phyloP scores from a whole-genome alignment of 2,888 invertebrate species.

The Ischnus inquisitorius region DNA sequence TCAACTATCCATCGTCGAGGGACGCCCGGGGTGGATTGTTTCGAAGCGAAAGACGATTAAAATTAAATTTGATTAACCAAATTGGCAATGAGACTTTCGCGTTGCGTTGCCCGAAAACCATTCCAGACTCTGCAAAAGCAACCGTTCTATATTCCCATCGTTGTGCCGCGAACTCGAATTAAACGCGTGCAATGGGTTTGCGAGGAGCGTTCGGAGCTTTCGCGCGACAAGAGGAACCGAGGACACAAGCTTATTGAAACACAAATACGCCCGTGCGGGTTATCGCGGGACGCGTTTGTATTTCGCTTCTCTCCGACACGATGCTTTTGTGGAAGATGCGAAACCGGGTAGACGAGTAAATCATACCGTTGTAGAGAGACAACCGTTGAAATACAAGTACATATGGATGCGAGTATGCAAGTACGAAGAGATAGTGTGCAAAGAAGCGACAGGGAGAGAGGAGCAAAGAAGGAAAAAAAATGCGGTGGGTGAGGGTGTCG shows the following conservation, averaged over 20 bases:
- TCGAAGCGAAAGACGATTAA: not conserved
- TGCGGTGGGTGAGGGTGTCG: conserved; percentile 55
- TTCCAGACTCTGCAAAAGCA: not conserved
- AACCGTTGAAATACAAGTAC: not conserved
- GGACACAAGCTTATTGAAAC: not conserved
- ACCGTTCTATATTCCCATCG: not conserved
- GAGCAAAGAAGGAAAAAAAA: conserved; percentile 55
- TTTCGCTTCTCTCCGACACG: conserved; percentile 4
- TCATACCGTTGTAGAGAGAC: not conserved
- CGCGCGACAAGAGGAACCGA: conserved; percentile 9
- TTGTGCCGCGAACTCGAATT: not conserved
- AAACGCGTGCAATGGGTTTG: not conserved
- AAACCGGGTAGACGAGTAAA: not conserved
- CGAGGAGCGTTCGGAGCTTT: not conserved
- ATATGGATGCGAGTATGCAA: conserved; percentile 9
- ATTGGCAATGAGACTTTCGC: not conserved
- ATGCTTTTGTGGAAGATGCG: conserved; percentile 30
- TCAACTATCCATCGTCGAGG: not conserved
- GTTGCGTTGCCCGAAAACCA: too few species aligned
- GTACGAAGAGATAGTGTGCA: conserved; percentile 18
- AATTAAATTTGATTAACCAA: not conserved
- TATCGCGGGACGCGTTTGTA: conserved; percentile 19
- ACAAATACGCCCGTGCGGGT: not conserved
- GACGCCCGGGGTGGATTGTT: too few species aligned
- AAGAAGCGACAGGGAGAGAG: conserved; percentile 32